Conservation (phyloP, 2,113 vertebrate species). For the Pipra filicauda region DNA sequence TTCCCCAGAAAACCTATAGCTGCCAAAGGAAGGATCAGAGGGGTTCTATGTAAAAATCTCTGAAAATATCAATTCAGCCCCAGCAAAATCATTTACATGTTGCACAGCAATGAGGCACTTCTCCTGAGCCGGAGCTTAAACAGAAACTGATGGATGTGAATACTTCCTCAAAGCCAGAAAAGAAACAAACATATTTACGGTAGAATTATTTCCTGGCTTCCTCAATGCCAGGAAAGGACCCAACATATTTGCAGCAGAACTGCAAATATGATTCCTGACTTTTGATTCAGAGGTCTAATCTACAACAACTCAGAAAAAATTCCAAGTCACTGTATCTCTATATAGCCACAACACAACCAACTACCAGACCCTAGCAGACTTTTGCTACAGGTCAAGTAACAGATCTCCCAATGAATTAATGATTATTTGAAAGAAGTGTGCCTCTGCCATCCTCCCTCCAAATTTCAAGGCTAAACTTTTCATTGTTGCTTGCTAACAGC, state of each 20-base stretch:
- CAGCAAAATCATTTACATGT: neutral
- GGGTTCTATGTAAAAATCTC: neutral
- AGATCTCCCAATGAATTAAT: neutral
- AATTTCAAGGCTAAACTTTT: neutral
- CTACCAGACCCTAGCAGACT: neutral
- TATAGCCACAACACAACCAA: neutral
- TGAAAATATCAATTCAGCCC: neutral
- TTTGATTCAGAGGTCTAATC: neutral
- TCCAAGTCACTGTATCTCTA: neutral
- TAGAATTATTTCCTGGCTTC: neutral
- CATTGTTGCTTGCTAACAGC: neutral
- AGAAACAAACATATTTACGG: neutral
- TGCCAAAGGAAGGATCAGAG: neutral
- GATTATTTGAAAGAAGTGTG: neutral
- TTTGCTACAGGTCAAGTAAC: neutral
- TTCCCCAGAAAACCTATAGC: neutral
- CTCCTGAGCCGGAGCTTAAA: neutral
- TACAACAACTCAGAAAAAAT: neutral
- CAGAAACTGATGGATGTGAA: neutral
- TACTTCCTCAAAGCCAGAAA: neutral
- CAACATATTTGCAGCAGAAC: neutral
- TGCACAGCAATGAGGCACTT: neutral
- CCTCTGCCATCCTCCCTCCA: fast-evolving
- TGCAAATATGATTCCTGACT: neutral
- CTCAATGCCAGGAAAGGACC: neutral